These are phyloP conservation scores for Muschampia plurimacula DNA, from an alignment of 2,888 invertebrate genomes.

Conservation along the genomic window DNA sequence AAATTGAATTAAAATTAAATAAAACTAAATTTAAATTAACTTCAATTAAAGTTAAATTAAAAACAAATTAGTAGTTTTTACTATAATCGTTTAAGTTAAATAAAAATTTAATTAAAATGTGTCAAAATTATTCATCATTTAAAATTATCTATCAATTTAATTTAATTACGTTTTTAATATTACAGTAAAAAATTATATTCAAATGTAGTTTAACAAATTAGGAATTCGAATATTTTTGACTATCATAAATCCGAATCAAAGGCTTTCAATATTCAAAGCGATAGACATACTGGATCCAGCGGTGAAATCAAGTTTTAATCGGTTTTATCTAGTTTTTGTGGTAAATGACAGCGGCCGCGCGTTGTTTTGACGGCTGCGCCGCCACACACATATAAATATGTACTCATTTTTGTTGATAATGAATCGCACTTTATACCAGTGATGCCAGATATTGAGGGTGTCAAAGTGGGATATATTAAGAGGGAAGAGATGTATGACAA, in stretches of 20 bases:
- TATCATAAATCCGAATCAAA: constrained; percentile 3
- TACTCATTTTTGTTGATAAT: constrained; percentile 84
- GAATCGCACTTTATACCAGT: constrained; percentile 69
- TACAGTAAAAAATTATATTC: not conserved
- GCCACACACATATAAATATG: constrained; percentile 72
- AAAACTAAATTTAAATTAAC: no score
- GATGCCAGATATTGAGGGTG: not conserved
- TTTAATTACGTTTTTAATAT: no score
- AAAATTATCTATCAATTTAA: no score
- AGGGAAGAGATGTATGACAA: not conserved
- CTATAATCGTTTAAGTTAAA: no score
- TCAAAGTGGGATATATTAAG: not conserved
- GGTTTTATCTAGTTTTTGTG: constrained; percentile 81
- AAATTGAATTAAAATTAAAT: no score
- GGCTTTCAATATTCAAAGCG: constrained; percentile 11
- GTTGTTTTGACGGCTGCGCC: constrained; percentile 74
- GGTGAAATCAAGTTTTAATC: constrained; percentile 57
- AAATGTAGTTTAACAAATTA: not conserved
- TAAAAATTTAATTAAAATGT: no score
- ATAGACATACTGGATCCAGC: constrained; percentile 43
- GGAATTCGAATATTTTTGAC: not conserved
- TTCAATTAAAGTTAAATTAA: no score
- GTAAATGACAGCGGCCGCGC: constrained; percentile 62
- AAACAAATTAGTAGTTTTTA: no score
- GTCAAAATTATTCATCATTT: no score